A percentile compares a stretch with the other conserved stretches of the same genome.
Evolutionary conservation across 1,140 invertebrate species (phyloP).

Genomic region (Aphis gossypii): DNA sequence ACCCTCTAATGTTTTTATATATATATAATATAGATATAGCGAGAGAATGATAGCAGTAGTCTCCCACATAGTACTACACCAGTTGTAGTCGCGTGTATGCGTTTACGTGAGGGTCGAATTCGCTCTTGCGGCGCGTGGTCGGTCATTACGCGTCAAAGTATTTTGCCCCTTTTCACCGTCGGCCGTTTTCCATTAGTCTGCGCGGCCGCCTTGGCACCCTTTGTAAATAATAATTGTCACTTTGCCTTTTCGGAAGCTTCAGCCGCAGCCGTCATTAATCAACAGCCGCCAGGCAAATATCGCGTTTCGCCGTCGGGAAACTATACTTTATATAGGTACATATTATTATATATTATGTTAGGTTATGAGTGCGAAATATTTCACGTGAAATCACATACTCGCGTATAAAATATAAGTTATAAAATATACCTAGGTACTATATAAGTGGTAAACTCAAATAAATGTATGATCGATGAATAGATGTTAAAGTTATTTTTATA

Average conservation of each 20-base stretch:
- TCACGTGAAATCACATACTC: neutral
- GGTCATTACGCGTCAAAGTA: constrained; percentile 21
- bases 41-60: neutral
- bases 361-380: neutral
- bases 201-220: neutral
- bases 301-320: neutral
- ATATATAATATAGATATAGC: neutral
- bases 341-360: neutral
- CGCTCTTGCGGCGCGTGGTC: neutral
- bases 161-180: neutral
- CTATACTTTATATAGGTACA: neutral
- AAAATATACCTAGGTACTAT: neutral
- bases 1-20: neutral
- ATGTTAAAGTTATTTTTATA: neutral
- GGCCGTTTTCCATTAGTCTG: constrained; percentile 1
- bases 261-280: constrained; percentile 25
- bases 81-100: neutral
- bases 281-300: neutral
- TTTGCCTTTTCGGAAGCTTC: constrained; percentile 13
- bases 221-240: constrained; percentile 26
- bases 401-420: neutral
- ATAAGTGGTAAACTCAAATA: neutral
- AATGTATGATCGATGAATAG: neutral
- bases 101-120: neutral
- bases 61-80: neutral